Base-by-base conservation (phyloP, 35 echinoderm and acorn worm genomes). In the Eucidaris tribuloides region DNA sequence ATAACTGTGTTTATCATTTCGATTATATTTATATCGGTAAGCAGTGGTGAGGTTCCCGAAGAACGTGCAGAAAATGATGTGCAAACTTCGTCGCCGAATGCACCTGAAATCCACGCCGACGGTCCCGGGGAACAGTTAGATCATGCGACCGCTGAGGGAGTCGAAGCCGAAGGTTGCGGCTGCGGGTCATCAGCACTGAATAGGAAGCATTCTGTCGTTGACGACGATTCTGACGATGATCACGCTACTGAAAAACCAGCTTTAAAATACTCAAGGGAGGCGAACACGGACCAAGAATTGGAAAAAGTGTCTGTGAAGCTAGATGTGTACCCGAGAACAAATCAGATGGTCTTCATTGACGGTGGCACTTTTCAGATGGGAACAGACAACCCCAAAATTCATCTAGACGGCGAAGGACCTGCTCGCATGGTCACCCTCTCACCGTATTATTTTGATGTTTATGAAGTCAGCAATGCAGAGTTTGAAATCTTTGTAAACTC, bases 331-430 rank as follows among this genome's bases (percentile, higher is more conserved):
- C 71, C 82, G 44, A 78, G 82, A 68, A 91, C 89, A 3, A 85
- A 91, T 49, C 82, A 97, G 78, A 97, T 97, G 90, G 84, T 58
- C 39, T 65, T 46, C 33, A 55, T 97, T 14, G 30, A 89, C 81
- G 90, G 81, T 37, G 94, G 90, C 13, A 92, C 81, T 20, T 97
- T 97, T 63, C 88, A 82, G 40, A 97, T 97, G 94, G 94, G 94
- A 49, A 97, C 86, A 57, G 83, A 97, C 74, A 62, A 83, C 0
- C 84, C 90, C 1, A 71, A 77, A 6, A 82, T 97, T 13, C 34
- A 59, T 28, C 52, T 82, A 25, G 94, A 97, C 55, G 94, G 94
- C 18, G 94, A 97, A 80, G 46, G 80, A 64, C 94, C 94, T 3
- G 71, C 90, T n/a, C 89, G 94, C 29, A 29, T 37, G 37, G 65